phyloP scores from a whole-genome alignment of 2,797 vertebrate genomes.

The Anomalospiza imberbis region DNA sequence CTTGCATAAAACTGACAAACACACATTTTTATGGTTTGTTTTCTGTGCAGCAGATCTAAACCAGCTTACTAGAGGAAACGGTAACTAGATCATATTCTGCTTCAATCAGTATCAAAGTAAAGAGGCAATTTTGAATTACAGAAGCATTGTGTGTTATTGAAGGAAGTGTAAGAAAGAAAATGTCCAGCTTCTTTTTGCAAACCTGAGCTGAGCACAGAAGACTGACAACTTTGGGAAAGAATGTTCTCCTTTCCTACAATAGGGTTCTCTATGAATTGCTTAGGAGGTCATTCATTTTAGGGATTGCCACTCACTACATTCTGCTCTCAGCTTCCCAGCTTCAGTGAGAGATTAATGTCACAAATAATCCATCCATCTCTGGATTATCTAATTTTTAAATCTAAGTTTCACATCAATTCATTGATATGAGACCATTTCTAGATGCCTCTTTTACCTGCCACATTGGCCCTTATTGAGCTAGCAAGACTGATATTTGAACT shows the following conservation, averaged over 20 bases:
- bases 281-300: background rate
- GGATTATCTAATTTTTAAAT: background rate
- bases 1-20: constrained; percentile 39
- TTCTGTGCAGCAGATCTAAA: constrained; percentile 12
- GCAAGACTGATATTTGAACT: background rate
- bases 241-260: background rate
- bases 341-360: background rate
- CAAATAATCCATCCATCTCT: background rate
- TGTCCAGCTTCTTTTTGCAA: background rate
- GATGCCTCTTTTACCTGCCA: background rate
- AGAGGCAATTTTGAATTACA: background rate
- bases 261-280: background rate
- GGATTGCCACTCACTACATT: background rate
- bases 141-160: background rate
- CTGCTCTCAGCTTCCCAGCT: background rate
- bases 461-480: background rate
- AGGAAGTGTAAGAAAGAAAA: background rate
- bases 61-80: background rate
- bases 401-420: background rate
- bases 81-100: background rate
- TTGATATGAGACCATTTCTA: background rate
- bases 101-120: background rate
- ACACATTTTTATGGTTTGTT: constrained; percentile 26
- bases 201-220: background rate
- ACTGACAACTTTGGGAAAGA: background rate